Conservation (phyloP, 30 jellyfish, hydroid and myxozoan species). For the Mastigias papua region DNA sequence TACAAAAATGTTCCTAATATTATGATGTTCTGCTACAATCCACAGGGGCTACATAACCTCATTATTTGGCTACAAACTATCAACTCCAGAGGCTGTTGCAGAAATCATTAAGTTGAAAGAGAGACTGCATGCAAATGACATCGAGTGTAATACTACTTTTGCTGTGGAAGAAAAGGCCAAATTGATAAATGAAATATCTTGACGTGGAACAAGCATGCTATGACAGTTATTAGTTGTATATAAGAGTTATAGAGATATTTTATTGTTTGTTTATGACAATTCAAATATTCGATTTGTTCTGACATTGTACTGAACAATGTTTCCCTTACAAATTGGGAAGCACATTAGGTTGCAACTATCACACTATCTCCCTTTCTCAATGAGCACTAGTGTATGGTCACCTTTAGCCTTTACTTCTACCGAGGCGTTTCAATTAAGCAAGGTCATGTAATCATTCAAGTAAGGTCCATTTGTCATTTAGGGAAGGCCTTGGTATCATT, state of each 20-base stretch:
- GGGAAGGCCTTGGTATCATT: too few species aligned
- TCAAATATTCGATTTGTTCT: too few species aligned
- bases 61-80: constrained; percentile 65
- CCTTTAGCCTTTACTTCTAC: too few species aligned
- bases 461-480: too few species aligned
- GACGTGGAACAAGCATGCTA: neutral
- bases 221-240: neutral
- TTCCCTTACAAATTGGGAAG: too few species aligned
- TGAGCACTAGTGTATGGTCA: too few species aligned
- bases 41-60: constrained; percentile 64
- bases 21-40: neutral
- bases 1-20: neutral
- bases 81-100: constrained; percentile 71
- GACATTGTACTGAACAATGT: too few species aligned
- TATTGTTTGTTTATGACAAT: neutral
- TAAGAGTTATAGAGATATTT: neutral
- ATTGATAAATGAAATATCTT: neutral
- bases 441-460: too few species aligned
- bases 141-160: neutral
- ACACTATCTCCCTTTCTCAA: too few species aligned
- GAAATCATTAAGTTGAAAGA: constrained; percentile 20
- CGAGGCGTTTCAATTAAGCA: too few species aligned
- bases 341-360: too few species aligned
- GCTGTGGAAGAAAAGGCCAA: neutral
- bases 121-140: constrained; percentile 10